A percentile compares a stretch with the other conserved stretches of the same genome.
Conservation (phyloP, 2,888 invertebrate species). For the Nomada ruficornis region DNA sequence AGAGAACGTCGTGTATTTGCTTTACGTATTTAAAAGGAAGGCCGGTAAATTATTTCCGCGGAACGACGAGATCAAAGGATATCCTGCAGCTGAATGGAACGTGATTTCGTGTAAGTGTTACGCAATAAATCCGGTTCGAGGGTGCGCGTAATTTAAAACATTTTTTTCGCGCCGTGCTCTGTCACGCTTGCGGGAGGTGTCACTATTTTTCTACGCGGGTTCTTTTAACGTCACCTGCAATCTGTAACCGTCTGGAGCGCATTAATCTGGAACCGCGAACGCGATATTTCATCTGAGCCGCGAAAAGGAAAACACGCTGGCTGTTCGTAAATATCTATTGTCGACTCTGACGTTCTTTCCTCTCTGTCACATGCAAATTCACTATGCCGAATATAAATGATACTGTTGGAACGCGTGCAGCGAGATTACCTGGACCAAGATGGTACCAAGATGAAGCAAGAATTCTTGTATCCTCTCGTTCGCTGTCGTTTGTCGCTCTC, state of each 20-base stretch:
- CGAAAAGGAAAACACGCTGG: slow-evolving; percentile 20
- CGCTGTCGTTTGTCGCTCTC: neutral
- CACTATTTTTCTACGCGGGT: neutral
- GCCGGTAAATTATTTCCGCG: slow-evolving; percentile 20
- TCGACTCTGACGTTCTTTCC: slow-evolving; percentile 8
- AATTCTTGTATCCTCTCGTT: neutral
- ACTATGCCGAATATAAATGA: slow-evolving; percentile 44
- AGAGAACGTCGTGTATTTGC: neutral
- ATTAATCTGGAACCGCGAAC: slow-evolving; percentile 11
- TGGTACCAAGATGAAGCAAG: neutral
- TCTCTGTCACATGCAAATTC: slow-evolving; percentile 61
- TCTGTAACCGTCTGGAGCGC: neutral
- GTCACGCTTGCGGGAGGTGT: neutral
- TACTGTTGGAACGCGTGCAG: slow-evolving; percentile 49
- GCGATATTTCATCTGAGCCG: slow-evolving; percentile 35
- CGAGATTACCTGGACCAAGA: slow-evolving; percentile 43
- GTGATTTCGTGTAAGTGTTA: neutral
- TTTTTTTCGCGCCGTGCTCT: neutral
- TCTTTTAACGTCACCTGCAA: slow-evolving; percentile 19
- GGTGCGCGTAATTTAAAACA: slow-evolving; percentile 20
- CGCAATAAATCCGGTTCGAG: neutral
- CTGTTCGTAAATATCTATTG: slow-evolving; percentile 53
- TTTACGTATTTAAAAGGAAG: neutral
- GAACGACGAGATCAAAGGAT: neutral
- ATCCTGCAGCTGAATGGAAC: neutral